Evolutionary conservation across 2,113 vertebrate species (phyloP).

Genomic region (Grus americana): DNA sequence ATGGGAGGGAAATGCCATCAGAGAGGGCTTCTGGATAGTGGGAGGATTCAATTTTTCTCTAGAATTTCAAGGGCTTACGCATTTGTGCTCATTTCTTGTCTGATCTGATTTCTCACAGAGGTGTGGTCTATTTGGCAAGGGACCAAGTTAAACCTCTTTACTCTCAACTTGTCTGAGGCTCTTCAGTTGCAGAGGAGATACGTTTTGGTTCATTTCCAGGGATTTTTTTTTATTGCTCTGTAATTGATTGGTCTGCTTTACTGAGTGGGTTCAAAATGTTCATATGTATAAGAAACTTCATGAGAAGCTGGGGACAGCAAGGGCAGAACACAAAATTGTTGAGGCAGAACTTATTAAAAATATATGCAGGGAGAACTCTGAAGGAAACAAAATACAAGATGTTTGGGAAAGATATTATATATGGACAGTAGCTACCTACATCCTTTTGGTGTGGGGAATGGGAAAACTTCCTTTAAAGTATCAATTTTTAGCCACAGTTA

Average conservation of each 20-base stretch:
- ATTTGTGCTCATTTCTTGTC: background rate
- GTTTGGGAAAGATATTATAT: background rate
- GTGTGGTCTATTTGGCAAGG: background rate
- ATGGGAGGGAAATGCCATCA: background rate
- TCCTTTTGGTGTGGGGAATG: background rate
- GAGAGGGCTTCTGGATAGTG: background rate
- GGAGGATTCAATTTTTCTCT: background rate
- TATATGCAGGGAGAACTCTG: background rate
- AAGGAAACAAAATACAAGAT: background rate
- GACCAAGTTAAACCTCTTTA: background rate
- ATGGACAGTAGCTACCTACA: background rate
- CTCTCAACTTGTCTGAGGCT: background rate
- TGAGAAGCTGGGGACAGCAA: background rate
- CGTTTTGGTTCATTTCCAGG: background rate
- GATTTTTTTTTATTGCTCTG: background rate
- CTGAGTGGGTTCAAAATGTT: background rate
- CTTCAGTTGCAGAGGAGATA: background rate
- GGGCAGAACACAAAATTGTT: background rate
- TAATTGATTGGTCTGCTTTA: background rate
- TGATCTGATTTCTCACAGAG: conserved; percentile 1
- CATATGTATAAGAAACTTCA: background rate
- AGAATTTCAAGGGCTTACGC: background rate
- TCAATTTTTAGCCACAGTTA: background rate
- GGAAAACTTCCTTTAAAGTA: background rate
- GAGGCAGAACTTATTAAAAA: background rate